Evolutionary conservation across 2,888 invertebrate species (phyloP).

Genomic region (Merodon equestris): DNA sequence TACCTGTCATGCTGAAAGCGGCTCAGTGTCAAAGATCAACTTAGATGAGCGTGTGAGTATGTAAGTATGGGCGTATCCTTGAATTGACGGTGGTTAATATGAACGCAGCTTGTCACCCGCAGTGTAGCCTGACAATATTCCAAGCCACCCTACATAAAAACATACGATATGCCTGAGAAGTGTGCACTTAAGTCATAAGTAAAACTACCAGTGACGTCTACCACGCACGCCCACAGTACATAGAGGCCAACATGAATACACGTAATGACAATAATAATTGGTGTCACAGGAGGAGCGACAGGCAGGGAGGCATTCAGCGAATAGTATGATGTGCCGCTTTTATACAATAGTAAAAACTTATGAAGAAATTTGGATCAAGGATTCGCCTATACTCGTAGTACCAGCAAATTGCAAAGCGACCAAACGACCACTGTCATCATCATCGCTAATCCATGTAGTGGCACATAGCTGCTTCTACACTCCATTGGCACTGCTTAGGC

Average conservation of each 20-base stretch:
- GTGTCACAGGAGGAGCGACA: constrained; percentile 15
- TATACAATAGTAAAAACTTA: constrained; percentile 25
- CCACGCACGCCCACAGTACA: constrained; percentile 4
- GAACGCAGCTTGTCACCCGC: no score
- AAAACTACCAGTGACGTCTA: not conserved
- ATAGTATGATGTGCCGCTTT: constrained; percentile 5
- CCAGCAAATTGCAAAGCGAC: constrained; percentile 16
- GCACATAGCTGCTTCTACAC: constrained; percentile 22
- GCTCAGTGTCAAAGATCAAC: constrained; percentile 27
- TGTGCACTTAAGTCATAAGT: constrained; percentile 37
- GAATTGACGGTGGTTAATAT: no score
- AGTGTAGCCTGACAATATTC: constrained; percentile 29
- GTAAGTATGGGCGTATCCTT: not conserved
- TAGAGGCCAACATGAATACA: no score
- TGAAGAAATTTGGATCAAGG: constrained; percentile 62
- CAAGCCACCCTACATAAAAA: constrained; percentile 33
- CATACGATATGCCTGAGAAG: constrained; percentile 44
- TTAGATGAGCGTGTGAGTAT: constrained; percentile 1
- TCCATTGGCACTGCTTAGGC: constrained; percentile 35
- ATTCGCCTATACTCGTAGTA: constrained; percentile 47
- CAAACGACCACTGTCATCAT: constrained; percentile 39
- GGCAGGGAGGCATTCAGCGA: constrained; percentile 4
- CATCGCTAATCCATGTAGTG: not conserved
- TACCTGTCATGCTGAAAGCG: constrained; percentile 31
- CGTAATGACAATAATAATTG: constrained; percentile 41